Evolutionary conservation across 2,113 vertebrate species (phyloP).

Genomic region (Mustelus asterias): DNA sequence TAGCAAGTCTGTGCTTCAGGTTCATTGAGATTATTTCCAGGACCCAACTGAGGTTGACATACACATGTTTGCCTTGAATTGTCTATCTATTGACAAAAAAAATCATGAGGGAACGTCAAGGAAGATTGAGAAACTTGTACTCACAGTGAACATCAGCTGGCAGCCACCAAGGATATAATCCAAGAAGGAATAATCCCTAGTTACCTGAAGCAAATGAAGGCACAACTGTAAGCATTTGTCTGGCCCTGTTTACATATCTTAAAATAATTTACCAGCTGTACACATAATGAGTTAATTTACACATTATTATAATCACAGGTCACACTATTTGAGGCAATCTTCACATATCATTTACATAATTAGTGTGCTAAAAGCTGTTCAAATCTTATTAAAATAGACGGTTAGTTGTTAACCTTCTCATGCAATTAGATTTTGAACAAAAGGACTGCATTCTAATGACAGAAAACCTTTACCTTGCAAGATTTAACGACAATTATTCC

Average conservation of each 20-base stretch:
- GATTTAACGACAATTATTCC: slow-evolving; percentile 83
- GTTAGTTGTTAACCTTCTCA: not conserved
- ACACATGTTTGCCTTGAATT: not conserved
- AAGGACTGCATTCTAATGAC: not conserved
- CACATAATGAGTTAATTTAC: slow-evolving; percentile 40
- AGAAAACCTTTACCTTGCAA: slow-evolving; percentile 71
- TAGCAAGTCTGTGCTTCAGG: not conserved
- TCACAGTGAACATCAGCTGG: slow-evolving; percentile 96
- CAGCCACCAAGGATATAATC: slow-evolving; percentile 97
- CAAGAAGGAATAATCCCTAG: slow-evolving; percentile 88
- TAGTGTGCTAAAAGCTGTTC: slow-evolving; percentile 43
- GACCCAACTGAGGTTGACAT: not conserved
- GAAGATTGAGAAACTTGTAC: slow-evolving; percentile 42
- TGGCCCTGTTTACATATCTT: slow-evolving; percentile 23
- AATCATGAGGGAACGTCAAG: not conserved
- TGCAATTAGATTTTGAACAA: not conserved
- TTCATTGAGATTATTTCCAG: not conserved
- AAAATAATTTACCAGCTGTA: slow-evolving; percentile 36
- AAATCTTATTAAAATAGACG: slow-evolving; percentile 30
- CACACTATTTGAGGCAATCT: slow-evolving; percentile 34
- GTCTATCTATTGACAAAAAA: not conserved
- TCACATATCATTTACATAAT: slow-evolving; percentile 34
- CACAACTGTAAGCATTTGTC: not conserved
- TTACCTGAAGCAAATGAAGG: slow-evolving; percentile 62
- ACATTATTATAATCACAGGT: slow-evolving; percentile 27